A percentile compares a stretch with the other conserved stretches of the same genome.
Evolutionary conservation across 2,113 vertebrate genomes (phyloP).

Genomic region (Morone saxatilis): DNA sequence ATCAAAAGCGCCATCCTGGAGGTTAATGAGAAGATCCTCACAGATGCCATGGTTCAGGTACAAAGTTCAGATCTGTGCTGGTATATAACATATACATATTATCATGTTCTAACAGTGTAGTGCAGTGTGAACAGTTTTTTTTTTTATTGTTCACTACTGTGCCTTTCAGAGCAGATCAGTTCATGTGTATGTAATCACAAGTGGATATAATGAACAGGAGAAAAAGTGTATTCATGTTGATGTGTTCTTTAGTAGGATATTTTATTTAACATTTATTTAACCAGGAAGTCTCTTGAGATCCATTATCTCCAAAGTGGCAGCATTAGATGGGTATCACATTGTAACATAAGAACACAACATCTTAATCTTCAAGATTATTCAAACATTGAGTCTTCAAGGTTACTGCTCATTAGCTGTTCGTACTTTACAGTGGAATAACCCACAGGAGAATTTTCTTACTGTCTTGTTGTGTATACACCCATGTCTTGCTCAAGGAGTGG

Average conservation of each 20-base stretch:
- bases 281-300: not conserved
- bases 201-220: no score
- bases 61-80: not conserved
- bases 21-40: constrained; percentile 88
- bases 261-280: not conserved
- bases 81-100: not conserved
- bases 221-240: not conserved
- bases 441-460: not conserved
- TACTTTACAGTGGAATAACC: not conserved
- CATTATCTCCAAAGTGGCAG: not conserved
- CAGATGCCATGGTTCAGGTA: constrained; percentile 89
- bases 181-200: no score
- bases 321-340: not conserved
- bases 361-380: not conserved
- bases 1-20: constrained; percentile 89
- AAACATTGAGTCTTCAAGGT: not conserved
- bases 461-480: not conserved
- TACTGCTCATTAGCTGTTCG: not conserved
- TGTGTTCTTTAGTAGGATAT: not conserved
- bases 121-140: not conserved
- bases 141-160: not conserved
- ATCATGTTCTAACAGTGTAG: not conserved
- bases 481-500: not conserved
- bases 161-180: no score
- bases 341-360: not conserved